A percentile compares a stretch with the other conserved stretches of the same genome.
These are phyloP conservation scores for Pavo muticus DNA, from an alignment of 2,113 vertebrate genomes.

Conservation along the genomic window DNA sequence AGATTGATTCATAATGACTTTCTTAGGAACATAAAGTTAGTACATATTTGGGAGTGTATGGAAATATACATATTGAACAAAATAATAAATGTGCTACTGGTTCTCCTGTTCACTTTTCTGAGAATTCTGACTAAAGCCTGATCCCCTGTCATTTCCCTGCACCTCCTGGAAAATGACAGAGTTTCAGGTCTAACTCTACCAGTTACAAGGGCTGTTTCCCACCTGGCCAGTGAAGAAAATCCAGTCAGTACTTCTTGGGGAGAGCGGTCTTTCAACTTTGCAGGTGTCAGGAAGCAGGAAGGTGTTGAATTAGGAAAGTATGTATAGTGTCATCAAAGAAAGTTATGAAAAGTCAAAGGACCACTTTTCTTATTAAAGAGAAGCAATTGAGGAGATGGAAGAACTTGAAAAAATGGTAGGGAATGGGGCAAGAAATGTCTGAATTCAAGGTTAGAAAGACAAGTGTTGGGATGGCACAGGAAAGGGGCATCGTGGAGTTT, in stretches of 20 bases:
- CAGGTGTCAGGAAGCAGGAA: neutral
- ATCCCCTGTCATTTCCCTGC: neutral
- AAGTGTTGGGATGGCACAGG: neutral
- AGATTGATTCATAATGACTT: neutral
- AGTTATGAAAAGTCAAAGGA: neutral
- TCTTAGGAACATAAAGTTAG: conserved; percentile 12
- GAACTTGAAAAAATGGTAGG: neutral
- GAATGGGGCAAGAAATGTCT: neutral
- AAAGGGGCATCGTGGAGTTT: neutral
- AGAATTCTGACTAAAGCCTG: neutral
- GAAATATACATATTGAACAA: neutral
- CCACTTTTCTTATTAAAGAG: neutral
- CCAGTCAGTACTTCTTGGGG: neutral
- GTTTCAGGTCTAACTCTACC: neutral
- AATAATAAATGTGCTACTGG: neutral
- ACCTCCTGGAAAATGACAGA: neutral
- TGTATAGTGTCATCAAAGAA: neutral
- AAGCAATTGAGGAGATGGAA: neutral
- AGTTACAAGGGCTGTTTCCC: neutral
- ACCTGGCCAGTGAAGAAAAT: neutral
- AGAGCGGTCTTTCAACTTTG: neutral
- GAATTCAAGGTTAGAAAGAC: neutral
- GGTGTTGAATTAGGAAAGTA: neutral
- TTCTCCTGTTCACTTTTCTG: neutral
- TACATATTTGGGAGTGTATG: neutral